These are phyloP conservation scores for Xanthorhoe spadicearia DNA, from an alignment of 2,888 invertebrate genomes.

Conservation along the genomic window DNA sequence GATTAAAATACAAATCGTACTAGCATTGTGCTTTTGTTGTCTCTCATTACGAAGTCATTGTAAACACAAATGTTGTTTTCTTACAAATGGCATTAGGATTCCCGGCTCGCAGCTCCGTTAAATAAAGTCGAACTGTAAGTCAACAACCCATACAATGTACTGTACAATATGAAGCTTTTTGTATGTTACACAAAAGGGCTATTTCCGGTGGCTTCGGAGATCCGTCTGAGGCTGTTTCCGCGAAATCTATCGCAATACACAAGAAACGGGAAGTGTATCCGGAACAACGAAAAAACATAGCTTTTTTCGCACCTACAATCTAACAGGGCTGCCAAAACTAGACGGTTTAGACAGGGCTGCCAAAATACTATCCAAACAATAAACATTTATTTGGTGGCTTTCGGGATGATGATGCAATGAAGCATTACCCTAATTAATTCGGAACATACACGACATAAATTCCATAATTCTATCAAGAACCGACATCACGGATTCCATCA, in stretches of 20 bases:
- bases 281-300: constrained; percentile 74
- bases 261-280: constrained; percentile 82
- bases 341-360: constrained; percentile 1
- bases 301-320: constrained; percentile 63
- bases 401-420: not conserved
- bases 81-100: constrained; percentile 63
- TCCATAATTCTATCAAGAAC: constrained; percentile 18
- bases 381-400: not conserved
- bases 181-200: constrained; percentile 78
- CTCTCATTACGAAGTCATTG: constrained; percentile 56
- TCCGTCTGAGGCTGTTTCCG: constrained; percentile 71
- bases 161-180: constrained; percentile 60
- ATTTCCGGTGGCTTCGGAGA: constrained; percentile 73
- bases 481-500: constrained; percentile 27
- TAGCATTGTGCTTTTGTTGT: constrained; percentile 46
- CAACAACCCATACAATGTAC: constrained; percentile 71
- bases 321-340: constrained; percentile 57
- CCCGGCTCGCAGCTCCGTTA: constrained; percentile 60
- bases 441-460: constrained; percentile 11
- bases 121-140: constrained; percentile 65
- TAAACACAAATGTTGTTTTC: constrained; percentile 57
- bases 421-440: not conserved
- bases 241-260: constrained; percentile 79
- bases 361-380: not conserved
- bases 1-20: constrained; percentile 38